Evolutionary conservation across 2,888 invertebrate genomes (phyloP), one percentile per base, ranked within the genome.

Genomic region (Galeruca laticollis): DNA sequence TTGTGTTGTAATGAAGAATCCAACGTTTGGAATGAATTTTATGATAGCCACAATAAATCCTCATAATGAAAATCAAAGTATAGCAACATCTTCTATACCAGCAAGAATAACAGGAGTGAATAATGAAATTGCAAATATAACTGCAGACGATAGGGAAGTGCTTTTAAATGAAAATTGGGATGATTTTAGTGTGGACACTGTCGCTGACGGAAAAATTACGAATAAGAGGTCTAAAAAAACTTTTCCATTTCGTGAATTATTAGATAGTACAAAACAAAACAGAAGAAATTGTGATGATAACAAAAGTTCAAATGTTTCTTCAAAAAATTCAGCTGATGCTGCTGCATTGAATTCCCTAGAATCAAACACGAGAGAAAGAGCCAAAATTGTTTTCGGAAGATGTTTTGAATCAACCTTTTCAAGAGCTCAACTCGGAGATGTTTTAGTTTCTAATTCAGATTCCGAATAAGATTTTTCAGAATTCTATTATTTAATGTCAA

Each of bases 41-140:
- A 91, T 96, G 0, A 87, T 96, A 77, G 94, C 96, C 8, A 95
- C 94, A 0, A 85, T 93, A 51, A 91, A 90, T 80, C 88, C 89
- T 4, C 89, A 90, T 67, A 76, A 77, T 37, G 85, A 84, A 31
- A 80, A 82, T 11, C 84, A 84, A 66, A 86, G 82, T 82, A 83
- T 86, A 60, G 68, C 73, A 52, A 70, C 73, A 5, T 73, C 78
- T 10, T 77, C 78, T 31, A 73, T 79, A 70, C 76, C 78, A 5
- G 81, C 87, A 68, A 85, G 86, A 77, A 86, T 86, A 76, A 84
- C 73, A 57, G 75, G 79, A 74, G 61, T 77, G 70, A 75, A 75
- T 63, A 72, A 71, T 35, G 70, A 71, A 8, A 57, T 68, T 49
- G 47, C 21, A 6, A 77, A 80, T 62, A 69, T 65, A 20, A 76